Evolutionary conservation across 2,113 vertebrate species (phyloP).

Genomic region (Callocephalon fimbriatum): DNA sequence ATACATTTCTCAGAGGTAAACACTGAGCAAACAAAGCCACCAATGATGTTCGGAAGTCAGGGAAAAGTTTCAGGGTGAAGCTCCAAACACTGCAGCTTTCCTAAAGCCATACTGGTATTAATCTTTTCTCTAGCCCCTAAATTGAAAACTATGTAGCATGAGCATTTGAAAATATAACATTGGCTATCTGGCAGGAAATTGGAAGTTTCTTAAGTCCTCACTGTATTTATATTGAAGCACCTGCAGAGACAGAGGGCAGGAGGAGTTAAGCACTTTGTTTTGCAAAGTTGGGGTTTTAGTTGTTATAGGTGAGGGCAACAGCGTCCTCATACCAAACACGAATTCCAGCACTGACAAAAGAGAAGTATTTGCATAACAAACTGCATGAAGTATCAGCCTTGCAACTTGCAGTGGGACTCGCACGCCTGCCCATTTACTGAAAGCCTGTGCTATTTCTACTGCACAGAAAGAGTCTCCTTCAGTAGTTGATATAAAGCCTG

Average conservation of each 20-base stretch:
- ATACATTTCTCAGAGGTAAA: conserved; percentile 63
- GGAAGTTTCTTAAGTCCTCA: neutral
- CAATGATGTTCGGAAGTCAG: conserved; percentile 19
- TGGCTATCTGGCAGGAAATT: neutral
- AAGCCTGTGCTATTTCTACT: conserved; percentile 5
- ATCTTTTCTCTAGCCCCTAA: conserved; percentile 38
- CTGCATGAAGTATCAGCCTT: neutral
- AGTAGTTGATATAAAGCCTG: conserved; percentile 20
- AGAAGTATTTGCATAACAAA: neutral
- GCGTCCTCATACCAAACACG: neutral
- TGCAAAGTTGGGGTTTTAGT: neutral
- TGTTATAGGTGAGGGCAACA: neutral
- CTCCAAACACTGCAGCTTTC: conserved; percentile 59
- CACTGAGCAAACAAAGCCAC: conserved; percentile 63
- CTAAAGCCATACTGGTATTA: conserved; percentile 34
- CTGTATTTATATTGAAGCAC: neutral
- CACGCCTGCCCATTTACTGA: neutral
- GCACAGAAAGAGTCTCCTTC: conserved; percentile 14
- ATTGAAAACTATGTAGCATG: conserved; percentile 25
- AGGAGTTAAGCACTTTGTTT: conserved; percentile 33
- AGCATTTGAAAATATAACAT: neutral
- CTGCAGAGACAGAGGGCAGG: neutral
- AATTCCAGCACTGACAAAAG: neutral
- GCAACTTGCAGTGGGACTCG: neutral
- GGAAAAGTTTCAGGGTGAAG: conserved; percentile 46